These are phyloP conservation scores for Ammodytes marinus DNA, from an alignment of 2,113 vertebrate species.

Conservation along the genomic window DNA sequence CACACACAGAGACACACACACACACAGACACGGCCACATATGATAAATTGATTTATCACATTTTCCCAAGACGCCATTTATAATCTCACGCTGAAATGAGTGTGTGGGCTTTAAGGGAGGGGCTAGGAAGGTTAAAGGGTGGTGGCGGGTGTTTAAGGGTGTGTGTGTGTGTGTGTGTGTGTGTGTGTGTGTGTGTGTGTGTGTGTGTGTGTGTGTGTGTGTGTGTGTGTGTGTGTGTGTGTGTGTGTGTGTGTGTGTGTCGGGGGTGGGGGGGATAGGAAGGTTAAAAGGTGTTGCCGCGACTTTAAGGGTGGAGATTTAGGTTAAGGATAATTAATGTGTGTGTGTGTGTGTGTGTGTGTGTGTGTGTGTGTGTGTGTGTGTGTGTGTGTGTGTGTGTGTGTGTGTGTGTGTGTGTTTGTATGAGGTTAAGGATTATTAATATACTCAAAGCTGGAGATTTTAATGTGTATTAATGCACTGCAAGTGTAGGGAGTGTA, in stretches of 20 bases:
- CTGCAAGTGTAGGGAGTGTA: conserved; percentile 7
- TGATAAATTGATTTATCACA: conserved; percentile 89
- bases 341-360: no score
- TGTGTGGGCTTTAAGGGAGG: conserved; percentile 43
- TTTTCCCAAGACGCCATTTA: conserved; percentile 84
- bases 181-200: no score
- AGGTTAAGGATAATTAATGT: no score
- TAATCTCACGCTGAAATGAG: conserved; percentile 85
- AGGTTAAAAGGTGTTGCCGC: no score
- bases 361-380: no score
- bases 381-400: background rate
- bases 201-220: background rate
- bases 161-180: conserved; percentile 5
- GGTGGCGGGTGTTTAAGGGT: conserved; percentile 44
- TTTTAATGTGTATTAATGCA: conserved; percentile 60
- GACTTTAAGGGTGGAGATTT: no score
- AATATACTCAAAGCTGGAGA: conserved; percentile 59
- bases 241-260: no score
- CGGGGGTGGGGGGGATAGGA: no score
- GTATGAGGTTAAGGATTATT: conserved; percentile 75
- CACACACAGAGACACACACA: no score
- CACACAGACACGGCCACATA: conserved; percentile 72
- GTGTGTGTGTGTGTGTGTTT: conserved; percentile 44
- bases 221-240: background rate
- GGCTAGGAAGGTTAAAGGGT: conserved; percentile 48